Evolutionary conservation across 2,113 vertebrate species (phyloP).

Genomic region (Dendropsophus ebraccatus): DNA sequence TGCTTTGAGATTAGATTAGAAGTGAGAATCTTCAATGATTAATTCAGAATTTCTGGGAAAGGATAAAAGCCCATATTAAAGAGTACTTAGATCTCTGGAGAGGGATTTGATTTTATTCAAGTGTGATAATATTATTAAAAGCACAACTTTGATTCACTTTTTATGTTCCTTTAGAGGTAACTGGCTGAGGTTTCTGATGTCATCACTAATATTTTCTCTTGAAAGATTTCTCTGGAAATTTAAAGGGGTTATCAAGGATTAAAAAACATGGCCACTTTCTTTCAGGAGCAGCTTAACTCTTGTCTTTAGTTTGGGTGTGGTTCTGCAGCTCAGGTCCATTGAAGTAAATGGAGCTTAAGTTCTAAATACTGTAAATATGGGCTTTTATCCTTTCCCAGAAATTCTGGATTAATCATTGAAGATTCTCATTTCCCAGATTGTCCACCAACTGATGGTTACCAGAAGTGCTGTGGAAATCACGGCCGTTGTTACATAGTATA

Average conservation of each 20-base stretch:
- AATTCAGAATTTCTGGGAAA: neutral
- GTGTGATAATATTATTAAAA: conserved; percentile 1
- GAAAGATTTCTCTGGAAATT: neutral
- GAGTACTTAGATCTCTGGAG: neutral
- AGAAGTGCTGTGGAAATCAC: too few species aligned
- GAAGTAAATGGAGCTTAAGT: too few species aligned
- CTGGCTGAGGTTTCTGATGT: neutral
- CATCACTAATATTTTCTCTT: neutral
- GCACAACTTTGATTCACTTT: neutral
- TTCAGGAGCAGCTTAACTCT: too few species aligned
- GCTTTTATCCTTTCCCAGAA: neutral
- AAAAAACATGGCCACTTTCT: too few species aligned
- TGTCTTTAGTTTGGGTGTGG: too few species aligned
- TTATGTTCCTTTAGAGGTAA: conserved; percentile 3
- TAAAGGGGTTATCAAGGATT: too few species aligned
- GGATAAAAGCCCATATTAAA: neutral
- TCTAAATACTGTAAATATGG: neutral
- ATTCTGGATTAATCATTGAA: neutral
- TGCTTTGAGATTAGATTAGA: neutral
- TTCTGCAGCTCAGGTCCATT: too few species aligned
- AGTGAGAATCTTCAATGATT: neutral
- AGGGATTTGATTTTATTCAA: neutral
- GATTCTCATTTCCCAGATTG: neutral
- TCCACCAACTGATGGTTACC: too few species aligned
- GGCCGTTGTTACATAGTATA: too few species aligned